These are phyloP conservation scores for Dioctria rufipes DNA, from an alignment of 2,888 invertebrate species.

Conservation along the genomic window DNA sequence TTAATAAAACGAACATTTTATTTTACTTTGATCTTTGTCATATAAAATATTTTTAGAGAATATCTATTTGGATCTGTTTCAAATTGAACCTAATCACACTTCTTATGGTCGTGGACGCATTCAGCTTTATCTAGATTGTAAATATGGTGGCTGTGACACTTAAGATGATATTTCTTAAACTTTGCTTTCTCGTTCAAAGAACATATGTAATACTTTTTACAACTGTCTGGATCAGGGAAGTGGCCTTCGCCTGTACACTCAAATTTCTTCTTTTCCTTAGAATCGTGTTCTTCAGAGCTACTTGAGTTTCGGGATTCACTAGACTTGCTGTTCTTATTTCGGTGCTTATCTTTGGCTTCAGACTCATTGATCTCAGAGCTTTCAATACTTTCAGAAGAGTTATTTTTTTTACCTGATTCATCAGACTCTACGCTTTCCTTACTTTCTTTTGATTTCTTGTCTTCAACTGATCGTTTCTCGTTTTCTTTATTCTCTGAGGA, in stretches of 20 bases:
- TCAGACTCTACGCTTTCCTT: neutral
- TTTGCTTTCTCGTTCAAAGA: slow-evolving; percentile 48
- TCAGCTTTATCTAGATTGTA: slow-evolving; percentile 48
- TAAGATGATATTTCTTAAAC: slow-evolving; percentile 53
- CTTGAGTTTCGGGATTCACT: neutral
- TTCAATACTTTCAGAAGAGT: slow-evolving; percentile 25
- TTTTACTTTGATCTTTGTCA: too few species aligned
- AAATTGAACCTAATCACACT: too few species aligned
- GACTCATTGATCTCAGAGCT: slow-evolving; percentile 4
- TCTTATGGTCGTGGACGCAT: slow-evolving; percentile 52
- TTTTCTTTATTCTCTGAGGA: neutral
- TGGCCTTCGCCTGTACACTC: slow-evolving; percentile 58
- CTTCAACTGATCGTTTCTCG: neutral
- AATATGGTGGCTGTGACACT: slow-evolving; percentile 56
- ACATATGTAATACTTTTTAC: slow-evolving; percentile 61
- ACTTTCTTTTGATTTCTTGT: neutral
- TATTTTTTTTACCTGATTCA: slow-evolving; percentile 22
- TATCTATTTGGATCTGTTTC: too few species aligned
- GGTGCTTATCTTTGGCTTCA: slow-evolving; percentile 15
- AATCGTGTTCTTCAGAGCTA: neutral
- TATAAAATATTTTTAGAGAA: too few species aligned
- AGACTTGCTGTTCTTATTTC: slow-evolving; percentile 2
- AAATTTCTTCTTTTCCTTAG: slow-evolving; percentile 46
- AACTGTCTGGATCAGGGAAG: slow-evolving; percentile 59
- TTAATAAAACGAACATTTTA: too few species aligned